Evolutionary conservation across 2,797 vertebrate genomes (phyloP).

Genomic region (Lepus oiostolus): DNA sequence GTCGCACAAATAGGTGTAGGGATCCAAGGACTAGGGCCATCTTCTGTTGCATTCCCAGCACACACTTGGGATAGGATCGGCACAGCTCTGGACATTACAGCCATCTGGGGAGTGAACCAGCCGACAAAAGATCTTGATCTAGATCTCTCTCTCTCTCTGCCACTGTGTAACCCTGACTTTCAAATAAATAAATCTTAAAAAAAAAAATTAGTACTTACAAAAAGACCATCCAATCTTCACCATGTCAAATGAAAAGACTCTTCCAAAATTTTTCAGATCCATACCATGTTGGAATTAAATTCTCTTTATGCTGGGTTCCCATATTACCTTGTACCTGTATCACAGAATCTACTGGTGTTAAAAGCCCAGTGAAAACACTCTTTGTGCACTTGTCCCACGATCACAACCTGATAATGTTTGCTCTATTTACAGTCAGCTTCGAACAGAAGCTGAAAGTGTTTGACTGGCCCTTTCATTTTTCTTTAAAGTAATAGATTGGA

Average conservation of each 20-base stretch:
- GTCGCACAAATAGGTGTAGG: no score
- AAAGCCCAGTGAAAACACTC: not conserved
- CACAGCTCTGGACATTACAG: no score
- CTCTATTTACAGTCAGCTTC: not conserved
- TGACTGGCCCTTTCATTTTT: not conserved
- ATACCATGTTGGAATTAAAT: not conserved
- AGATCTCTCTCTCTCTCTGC: not conserved
- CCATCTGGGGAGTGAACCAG: no score
- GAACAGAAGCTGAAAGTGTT: not conserved
- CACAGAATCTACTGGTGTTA: not conserved
- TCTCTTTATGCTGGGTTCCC: not conserved
- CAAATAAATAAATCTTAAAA: no score
- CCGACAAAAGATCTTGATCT: no score
- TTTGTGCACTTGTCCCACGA: not conserved
- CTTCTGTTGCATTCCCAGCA: no score
- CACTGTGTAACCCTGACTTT: not conserved
- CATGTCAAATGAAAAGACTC: not conserved
- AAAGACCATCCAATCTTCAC: conserved; percentile 16
- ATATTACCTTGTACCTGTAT: not conserved
- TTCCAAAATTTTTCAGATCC: conserved; percentile 3
- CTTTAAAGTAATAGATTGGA: not conserved
- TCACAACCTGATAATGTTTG: not conserved
- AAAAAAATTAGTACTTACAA: not conserved
- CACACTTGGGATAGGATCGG: no score
- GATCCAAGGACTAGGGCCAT: no score